Evolutionary conservation across 2,888 invertebrate genomes (phyloP).

Genomic region (Archips crataeganus): DNA sequence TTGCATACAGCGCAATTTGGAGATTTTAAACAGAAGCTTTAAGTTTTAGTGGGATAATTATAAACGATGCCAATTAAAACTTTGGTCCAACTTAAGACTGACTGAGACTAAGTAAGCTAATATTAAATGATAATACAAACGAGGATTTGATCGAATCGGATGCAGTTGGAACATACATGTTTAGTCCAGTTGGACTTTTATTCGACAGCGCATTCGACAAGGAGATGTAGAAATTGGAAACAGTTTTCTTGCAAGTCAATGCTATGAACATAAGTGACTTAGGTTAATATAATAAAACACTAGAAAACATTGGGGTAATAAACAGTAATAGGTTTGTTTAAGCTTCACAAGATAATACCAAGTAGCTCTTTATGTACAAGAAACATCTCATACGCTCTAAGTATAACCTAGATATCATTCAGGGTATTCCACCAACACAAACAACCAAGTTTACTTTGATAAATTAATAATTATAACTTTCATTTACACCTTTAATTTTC

Average conservation of each 20-base stretch:
- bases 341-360: no score
- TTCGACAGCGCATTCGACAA: neutral
- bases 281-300: no score
- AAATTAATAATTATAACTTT: constrained; percentile 17
- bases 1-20: constrained; percentile 29
- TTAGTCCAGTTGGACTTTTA: neutral
- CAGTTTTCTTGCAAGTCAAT: neutral
- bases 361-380: no score
- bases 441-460: neutral
- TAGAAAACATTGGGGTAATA: no score
- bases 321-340: no score
- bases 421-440: neutral
- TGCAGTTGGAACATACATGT: neutral
- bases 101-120: neutral
- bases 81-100: neutral
- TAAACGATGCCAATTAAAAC: constrained; percentile 10
- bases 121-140: neutral
- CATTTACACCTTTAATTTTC: constrained; percentile 30
- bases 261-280: no score
- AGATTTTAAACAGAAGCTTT: constrained; percentile 17
- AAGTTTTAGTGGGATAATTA: constrained; percentile 16
- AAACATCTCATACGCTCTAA: neutral
- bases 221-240: neutral
- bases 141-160: neutral
- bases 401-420: neutral